A percentile compares a stretch with the other conserved stretches of the same genome.
These are phyloP conservation scores for Hermaeophaga mercurialis DNA, from an alignment of 2,888 invertebrate species.

Conservation along the genomic window DNA sequence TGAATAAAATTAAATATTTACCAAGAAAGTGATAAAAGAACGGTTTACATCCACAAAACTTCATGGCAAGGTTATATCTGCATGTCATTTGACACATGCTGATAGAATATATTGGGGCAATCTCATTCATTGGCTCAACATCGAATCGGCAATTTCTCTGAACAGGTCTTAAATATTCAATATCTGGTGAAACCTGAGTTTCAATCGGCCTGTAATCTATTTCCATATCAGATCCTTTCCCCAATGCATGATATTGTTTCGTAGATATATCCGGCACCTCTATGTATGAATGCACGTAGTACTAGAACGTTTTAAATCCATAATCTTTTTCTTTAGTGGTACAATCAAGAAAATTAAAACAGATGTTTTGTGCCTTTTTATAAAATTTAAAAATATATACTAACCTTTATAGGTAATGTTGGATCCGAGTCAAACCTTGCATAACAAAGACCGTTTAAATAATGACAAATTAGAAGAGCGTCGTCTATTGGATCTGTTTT, in stretches of 20 bases:
- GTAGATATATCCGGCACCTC: slow-evolving; percentile 62
- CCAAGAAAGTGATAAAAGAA: slow-evolving; percentile 66
- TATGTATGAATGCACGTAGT: slow-evolving; percentile 65
- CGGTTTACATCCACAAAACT: slow-evolving; percentile 65
- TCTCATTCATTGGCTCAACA: slow-evolving; percentile 57
- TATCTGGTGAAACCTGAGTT: slow-evolving; percentile 59
- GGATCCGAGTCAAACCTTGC: slow-evolving; percentile 58
- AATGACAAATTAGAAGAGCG: slow-evolving; percentile 50
- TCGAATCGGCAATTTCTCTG: slow-evolving; percentile 63
- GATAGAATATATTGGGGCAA: slow-evolving; percentile 62
- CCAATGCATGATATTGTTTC: slow-evolving; percentile 45
- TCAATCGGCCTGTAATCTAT: slow-evolving; percentile 59
- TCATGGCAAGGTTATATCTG: slow-evolving; percentile 59
- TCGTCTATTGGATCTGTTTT: neutral
- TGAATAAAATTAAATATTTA: slow-evolving; percentile 39
- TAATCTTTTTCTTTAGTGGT: too few species aligned
- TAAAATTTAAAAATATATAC: slow-evolving; percentile 10
- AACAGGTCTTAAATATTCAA: slow-evolving; percentile 57
- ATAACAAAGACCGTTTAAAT: slow-evolving; percentile 58
- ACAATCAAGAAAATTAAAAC: too few species aligned
- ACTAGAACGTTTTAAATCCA: too few species aligned
- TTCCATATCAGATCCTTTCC: slow-evolving; percentile 56
- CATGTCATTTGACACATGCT: slow-evolving; percentile 64
- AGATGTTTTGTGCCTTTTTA: neutral
- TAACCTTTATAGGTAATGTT: slow-evolving; percentile 50